Evolutionary conservation across 2,113 vertebrate species (phyloP).

Genomic region (Coptodon bakossiorum): DNA sequence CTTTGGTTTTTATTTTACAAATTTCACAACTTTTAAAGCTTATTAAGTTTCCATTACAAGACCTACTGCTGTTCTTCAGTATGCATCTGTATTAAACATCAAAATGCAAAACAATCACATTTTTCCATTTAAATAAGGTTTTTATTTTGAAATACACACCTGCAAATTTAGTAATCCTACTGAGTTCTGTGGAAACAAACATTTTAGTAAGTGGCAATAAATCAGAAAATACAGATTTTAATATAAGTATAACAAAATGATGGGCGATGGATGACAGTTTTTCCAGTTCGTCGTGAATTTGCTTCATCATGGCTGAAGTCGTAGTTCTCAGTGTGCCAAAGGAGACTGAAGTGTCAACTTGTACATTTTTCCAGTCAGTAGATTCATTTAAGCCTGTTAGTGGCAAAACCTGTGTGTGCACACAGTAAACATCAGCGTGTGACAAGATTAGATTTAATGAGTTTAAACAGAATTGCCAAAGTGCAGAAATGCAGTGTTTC

Average conservation of each 20-base stretch:
- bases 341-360: neutral
- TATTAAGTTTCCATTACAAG: neutral
- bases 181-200: slow-evolving; percentile 23
- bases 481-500: neutral
- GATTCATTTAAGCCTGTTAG: neutral
- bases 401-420: neutral
- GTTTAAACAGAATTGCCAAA: neutral
- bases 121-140: neutral
- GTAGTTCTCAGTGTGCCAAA: slow-evolving; percentile 30
- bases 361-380: neutral
- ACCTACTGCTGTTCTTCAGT: neutral
- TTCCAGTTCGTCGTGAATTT: slow-evolving; percentile 36
- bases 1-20: neutral
- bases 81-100: neutral
- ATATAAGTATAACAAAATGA: neutral
- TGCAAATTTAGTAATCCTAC: slow-evolving; percentile 21
- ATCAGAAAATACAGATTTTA: neutral
- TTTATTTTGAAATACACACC: slow-evolving; percentile 3
- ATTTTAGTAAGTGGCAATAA: neutral
- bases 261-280: slow-evolving; percentile 23
- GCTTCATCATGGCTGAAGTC: slow-evolving; percentile 14
- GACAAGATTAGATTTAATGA: neutral
- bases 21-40: accelerated
- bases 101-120: neutral
- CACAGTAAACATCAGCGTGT: neutral